Percentiles rank a stretch among this genome's conserved stretches.
These are phyloP conservation scores for Triplophysa yarkandensis DNA, from an alignment of 2,797 vertebrate genomes.

Conservation along the genomic window DNA sequence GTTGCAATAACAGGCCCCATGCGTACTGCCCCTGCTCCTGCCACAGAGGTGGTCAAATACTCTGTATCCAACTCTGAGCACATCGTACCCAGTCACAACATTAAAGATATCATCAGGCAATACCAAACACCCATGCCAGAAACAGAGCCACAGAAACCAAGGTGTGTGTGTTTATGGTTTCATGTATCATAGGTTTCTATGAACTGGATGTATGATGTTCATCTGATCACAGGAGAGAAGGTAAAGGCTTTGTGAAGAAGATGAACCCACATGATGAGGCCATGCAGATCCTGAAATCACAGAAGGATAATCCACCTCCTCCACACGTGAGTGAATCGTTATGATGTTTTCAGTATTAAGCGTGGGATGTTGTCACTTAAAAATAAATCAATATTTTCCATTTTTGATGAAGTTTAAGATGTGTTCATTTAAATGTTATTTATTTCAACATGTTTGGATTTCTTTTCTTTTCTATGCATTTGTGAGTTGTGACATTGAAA, in stretches of 20 bases:
- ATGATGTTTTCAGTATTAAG: too few relatives aligned
- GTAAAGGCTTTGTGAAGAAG: conserved; percentile 84
- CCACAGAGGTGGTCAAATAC: conserved; percentile 77
- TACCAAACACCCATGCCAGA: conserved; percentile 80
- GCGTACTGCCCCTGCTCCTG: conserved; percentile 64
- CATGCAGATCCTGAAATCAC: conserved; percentile 88
- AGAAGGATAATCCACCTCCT: conserved; percentile 79
- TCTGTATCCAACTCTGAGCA: conserved; percentile 78
- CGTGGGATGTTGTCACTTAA: neutral
- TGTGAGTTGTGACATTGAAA: neutral
- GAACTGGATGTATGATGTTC: neutral
- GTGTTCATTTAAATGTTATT: too few relatives aligned
- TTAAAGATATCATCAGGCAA: conserved; percentile 90
- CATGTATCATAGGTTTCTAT: neutral
- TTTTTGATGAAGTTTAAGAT: too few relatives aligned
- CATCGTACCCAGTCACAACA: conserved; percentile 85
- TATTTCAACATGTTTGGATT: too few relatives aligned
- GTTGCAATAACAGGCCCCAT: conserved; percentile 62
- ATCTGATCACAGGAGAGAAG: conserved; percentile 74
- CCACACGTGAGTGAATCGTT: conserved; percentile 73
- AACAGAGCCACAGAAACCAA: conserved; percentile 57
- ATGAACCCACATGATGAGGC: conserved; percentile 91
- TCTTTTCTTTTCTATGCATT: too few relatives aligned
- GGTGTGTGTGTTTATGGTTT: conserved; percentile 58
- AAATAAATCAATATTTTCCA: too few relatives aligned